Conservation (phyloP, 2,888 invertebrate species). For the Nemotelus pantherinus region DNA sequence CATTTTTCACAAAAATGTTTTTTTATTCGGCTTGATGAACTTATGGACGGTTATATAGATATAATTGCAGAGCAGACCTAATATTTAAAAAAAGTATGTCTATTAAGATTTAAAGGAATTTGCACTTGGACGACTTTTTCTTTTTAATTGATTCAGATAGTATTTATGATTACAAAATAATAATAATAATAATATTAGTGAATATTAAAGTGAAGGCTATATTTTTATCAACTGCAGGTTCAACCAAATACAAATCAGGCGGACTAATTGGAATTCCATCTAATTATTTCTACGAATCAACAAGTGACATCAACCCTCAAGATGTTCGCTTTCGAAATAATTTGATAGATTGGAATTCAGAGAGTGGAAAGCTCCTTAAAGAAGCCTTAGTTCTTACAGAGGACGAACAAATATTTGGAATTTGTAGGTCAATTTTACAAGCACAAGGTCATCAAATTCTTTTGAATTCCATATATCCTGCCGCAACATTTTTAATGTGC, state of each 20-base stretch:
- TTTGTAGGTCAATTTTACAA: constrained; percentile 78
- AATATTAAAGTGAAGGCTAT: too few species aligned
- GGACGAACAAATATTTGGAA: constrained; percentile 81
- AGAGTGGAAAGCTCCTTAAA: constrained; percentile 71
- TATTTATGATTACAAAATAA: too few species aligned
- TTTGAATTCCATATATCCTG: constrained; percentile 68
- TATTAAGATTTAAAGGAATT: too few species aligned
- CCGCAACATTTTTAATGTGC: constrained; percentile 65
- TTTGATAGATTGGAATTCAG: constrained; percentile 72
- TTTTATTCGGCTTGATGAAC: too few species aligned
- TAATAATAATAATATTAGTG: too few species aligned
- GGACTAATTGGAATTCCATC: constrained; percentile 78
- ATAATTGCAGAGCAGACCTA: too few species aligned
- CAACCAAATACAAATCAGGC: constrained; percentile 69
- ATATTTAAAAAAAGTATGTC: too few species aligned
- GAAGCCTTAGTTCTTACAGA: constrained; percentile 78
- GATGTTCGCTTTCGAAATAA: constrained; percentile 72
- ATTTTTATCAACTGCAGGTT: constrained; percentile 61
- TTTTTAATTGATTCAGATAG: too few species aligned
- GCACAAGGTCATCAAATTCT: constrained; percentile 70
- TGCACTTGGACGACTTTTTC: too few species aligned
- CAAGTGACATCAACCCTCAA: constrained; percentile 68
- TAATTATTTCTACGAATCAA: constrained; percentile 72
- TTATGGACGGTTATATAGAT: too few species aligned
- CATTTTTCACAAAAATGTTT: too few species aligned